phyloP scores from a whole-genome alignment of 2,113 vertebrate genomes.

The Lepus timidus region DNA sequence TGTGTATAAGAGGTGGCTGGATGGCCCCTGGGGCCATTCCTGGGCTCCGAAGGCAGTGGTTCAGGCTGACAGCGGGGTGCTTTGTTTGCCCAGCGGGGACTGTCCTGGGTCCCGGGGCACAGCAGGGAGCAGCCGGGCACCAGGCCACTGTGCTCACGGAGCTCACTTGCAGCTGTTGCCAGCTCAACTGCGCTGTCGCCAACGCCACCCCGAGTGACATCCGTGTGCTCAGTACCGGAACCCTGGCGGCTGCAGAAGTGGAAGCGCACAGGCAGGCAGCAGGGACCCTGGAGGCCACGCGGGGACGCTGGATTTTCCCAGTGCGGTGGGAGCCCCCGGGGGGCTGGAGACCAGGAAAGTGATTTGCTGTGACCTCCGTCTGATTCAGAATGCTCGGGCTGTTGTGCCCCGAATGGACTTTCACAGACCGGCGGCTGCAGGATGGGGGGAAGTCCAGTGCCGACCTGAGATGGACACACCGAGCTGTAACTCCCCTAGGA shows the following conservation, averaged over 20 bases:
- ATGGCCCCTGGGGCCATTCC: neutral
- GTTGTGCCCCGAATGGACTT: neutral
- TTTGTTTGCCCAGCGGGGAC: neutral
- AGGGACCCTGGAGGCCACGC: neutral
- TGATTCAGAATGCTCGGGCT: neutral
- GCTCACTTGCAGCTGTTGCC: neutral
- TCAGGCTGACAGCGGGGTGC: neutral
- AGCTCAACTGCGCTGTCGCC: neutral
- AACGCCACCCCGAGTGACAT: neutral
- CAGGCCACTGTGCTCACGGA: fast-evolving
- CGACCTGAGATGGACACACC: neutral
- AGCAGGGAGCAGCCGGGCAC: neutral
- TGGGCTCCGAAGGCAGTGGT: neutral
- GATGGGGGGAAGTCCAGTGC: no score
- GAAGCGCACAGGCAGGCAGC: no score
- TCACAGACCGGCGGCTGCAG: no score
- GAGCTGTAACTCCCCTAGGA: neutral
- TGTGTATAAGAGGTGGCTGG: neutral
- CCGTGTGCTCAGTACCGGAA: neutral
- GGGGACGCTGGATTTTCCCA: neutral
- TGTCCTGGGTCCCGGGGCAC: neutral
- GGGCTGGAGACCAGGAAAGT: no score
- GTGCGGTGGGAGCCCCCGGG: neutral
- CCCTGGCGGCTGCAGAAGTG: neutral
- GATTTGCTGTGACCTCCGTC: neutral